A percentile compares a stretch with the other conserved stretches of the same genome.
phyloP scores from a whole-genome alignment of 2,113 vertebrate genomes.

The Petrocephalus microphthalmus region DNA sequence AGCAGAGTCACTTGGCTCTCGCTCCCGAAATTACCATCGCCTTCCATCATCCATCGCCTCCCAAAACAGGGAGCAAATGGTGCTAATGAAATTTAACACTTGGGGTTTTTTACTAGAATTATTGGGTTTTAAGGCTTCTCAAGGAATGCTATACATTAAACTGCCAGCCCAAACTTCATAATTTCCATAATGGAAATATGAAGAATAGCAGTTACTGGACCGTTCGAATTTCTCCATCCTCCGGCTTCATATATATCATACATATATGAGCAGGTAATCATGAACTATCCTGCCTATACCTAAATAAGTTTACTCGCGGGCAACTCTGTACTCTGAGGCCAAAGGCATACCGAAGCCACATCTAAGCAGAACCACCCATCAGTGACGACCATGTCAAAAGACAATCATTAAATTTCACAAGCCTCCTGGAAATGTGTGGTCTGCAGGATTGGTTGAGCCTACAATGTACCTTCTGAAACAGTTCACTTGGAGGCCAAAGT shows the following conservation, averaged over 20 bases:
- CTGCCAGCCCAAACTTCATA: background rate
- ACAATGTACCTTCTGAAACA: background rate
- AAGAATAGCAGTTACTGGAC: background rate
- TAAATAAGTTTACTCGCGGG: background rate
- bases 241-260: no score
- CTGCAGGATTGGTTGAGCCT: background rate
- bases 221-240: background rate
- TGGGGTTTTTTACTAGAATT: background rate
- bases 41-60: background rate
- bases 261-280: background rate
- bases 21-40: background rate
- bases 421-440: background rate
- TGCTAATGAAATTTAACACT: conserved; percentile 5
- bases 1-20: background rate
- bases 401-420: background rate
- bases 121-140: background rate
- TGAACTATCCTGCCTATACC: background rate
- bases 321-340: background rate
- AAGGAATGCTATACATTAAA: background rate
- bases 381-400: background rate
- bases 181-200: background rate
- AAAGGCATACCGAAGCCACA: background rate
- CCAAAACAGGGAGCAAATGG: background rate
- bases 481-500: background rate
- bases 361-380: background rate